Base-by-base conservation (phyloP, 2,797 vertebrate genomes). In the Alcedo atthis region DNA sequence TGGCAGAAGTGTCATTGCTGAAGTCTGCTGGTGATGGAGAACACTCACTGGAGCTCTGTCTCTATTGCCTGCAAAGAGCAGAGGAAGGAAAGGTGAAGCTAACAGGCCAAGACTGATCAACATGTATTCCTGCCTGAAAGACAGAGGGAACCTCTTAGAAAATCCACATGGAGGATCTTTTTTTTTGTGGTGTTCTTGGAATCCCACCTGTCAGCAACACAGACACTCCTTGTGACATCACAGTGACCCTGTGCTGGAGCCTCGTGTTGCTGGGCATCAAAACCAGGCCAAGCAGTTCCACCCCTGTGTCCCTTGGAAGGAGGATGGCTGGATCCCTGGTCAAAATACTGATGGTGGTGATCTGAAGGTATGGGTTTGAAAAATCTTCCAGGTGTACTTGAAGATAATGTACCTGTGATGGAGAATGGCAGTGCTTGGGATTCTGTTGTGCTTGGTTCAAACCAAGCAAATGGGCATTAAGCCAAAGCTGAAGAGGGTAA, bases 201-300 rank as follows among this genome's bases (percentile, higher is more conserved):
- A 46, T 46, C 45, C 21, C 21, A 46, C 45, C 45, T 22, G 20
- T 46, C 45, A 46, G 45, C 45, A 46, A 46, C 22, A 46, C 45
- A 46, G 21, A 49, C 48, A 7, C 26, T 53, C 26, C 2, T 8
- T 18, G 63, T 12, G 58, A 3, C 18, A 9, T 9, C 35, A 4
- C 46, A 8, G 48, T 37, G 61, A 5, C 12, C 6, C 63, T 48
- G 28, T 42, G 22, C n/a, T 49, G 45, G 24, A 73, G 32, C 32
- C 51, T 37, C 46, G 24, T 28, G 2, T 3, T 0, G 0, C 16
- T 8, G 74, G 6, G 22, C 15, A 6, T 26, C 18, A 22, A 40
- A 15, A 3, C 12, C 3, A 3, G 5, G 55, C 53, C 22, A 26
- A 69, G 51, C 42, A 51, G 30, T 40, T 40, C 30, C 0, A 6